Percentiles rank a stretch among this genome's conserved stretches.
phyloP scores from a whole-genome alignment of 2,888 invertebrate species.

The Lypha dubia region DNA sequence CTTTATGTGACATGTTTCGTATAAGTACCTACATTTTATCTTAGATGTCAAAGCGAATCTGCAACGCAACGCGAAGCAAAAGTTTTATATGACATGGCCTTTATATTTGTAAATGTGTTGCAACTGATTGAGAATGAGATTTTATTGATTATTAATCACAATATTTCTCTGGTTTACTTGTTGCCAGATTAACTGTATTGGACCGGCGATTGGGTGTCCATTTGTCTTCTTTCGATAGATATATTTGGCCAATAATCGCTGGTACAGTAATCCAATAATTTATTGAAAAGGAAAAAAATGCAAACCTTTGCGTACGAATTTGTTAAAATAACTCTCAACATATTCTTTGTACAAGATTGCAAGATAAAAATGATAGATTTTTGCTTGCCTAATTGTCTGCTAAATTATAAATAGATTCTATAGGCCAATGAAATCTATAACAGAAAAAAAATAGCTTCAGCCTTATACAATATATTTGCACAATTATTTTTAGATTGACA shows the following conservation, averaged over 20 bases:
- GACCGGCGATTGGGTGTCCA: constrained; percentile 78
- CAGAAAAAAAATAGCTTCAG: constrained; percentile 5
- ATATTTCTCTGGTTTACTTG: constrained; percentile 22
- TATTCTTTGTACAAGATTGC: constrained; percentile 75
- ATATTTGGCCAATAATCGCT: constrained; percentile 77
- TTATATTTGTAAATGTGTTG: neutral
- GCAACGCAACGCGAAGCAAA: too few relatives aligned
- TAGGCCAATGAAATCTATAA: constrained; percentile 78
- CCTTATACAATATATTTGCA: neutral
- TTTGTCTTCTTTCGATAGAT: constrained; percentile 73
- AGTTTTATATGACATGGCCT: too few relatives aligned
- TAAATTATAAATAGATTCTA: constrained; percentile 73
- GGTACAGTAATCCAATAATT: constrained; percentile 62
- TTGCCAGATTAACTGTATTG: constrained; percentile 61
- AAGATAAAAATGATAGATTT: constrained; percentile 77
- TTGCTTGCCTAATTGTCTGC: constrained; percentile 80
- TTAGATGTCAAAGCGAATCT: too few relatives aligned
- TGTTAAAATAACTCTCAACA: constrained; percentile 61
- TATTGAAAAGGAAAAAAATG: neutral
- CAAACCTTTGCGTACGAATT: constrained; percentile 57
- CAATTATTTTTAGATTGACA: constrained; percentile 62
- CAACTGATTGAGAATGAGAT: constrained; percentile 50
- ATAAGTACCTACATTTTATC: too few relatives aligned
- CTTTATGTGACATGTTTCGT: too few relatives aligned
- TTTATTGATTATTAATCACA: constrained; percentile 20